Conservation (phyloP, 1,140 invertebrate genomes). For the Drosophila sechellia region DNA sequence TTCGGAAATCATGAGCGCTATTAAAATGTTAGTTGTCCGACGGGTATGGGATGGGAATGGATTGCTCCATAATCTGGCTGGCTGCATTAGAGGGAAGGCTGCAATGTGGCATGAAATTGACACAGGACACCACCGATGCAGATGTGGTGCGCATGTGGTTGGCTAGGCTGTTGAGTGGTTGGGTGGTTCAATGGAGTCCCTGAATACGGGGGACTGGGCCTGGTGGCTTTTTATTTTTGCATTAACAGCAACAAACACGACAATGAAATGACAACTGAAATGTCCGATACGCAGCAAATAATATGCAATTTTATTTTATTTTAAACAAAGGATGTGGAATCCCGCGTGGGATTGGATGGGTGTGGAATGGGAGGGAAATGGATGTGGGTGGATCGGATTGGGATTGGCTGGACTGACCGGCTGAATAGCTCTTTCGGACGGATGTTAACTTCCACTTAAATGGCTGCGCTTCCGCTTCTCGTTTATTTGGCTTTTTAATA, state of each 20-base stretch:
- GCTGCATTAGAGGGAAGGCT: conserved; percentile 34
- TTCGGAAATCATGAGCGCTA: conserved; percentile 80
- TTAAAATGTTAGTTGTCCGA: conserved; percentile 72
- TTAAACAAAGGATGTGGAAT: conserved; percentile 33
- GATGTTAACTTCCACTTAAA: conserved; percentile 84
- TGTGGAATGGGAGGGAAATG: not conserved
- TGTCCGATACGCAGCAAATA: conserved; percentile 81
- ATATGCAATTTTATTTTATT: conserved; percentile 83
- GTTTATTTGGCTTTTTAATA: conserved; percentile 82
- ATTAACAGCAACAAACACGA: conserved; percentile 82
- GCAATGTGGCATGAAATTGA: conserved; percentile 67
- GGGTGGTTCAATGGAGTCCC: conserved; percentile 6
- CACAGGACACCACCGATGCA: conserved; percentile 29
- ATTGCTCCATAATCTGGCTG: conserved; percentile 44
- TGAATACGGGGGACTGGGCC: not conserved
- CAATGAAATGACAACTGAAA: conserved; percentile 84
- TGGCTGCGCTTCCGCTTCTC: conserved; percentile 83
- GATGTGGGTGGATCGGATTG: not conserved
- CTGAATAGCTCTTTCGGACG: conserved; percentile 71
- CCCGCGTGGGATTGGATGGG: not conserved
- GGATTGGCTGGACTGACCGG: not conserved
- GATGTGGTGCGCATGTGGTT: conserved; percentile 25
- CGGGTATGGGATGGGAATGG: not conserved
- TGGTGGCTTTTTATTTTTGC: conserved; percentile 78
- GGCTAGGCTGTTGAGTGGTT: conserved; percentile 14